Base-by-base conservation (phyloP, 2,888 invertebrate species). In the Nomada goodeniana region DNA sequence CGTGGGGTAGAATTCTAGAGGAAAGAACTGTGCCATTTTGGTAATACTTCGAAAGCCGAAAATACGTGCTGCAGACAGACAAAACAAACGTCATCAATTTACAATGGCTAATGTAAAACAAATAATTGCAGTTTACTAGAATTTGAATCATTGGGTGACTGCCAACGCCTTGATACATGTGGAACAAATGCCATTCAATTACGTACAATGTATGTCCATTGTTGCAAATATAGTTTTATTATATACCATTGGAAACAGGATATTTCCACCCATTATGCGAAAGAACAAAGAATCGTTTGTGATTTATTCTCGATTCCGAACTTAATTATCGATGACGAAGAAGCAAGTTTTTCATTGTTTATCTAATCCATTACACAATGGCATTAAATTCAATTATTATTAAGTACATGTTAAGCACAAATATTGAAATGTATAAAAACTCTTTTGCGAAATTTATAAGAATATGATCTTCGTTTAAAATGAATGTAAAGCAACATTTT, bases 201-300 rank as follows among this genome's bases (percentile, higher is more conserved):
- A 50, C 47, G 1, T n/a, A 9, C n/a, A 26, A 53, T 63, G 53
- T 53, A 42, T n/a, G 42, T 18, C 52, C n/a, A 72, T 63, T 72
- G 71, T 72, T 53, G 23, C 71, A 53, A 53, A 63, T 72, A 72
- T 72, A 72, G 53, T 63, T 72, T 72, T 72, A 72, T 72, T 63
- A 53, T 52, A 52, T 63, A 52, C 53, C 42, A n/a, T 72, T 63
- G 71, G 53, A 63, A 72, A 63, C 23, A 63, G n/a, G 53, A 52
- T 53, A 42, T 23, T 52, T 42, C 23, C 4, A 53, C 42, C 29
- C 42, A 2, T 53, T 13, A 15, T 72, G n/a, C 23, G n/a, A 63
- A 53, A 63, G 61, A 42, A 44, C 42, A 42, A 53, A 53, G 52
- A 18, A 15, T 70, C 20, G n/a, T 13, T 44, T 59, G 11, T 52